phyloP scores from a whole-genome alignment of 2,797 vertebrate genomes.

The Lacerta bilineata region DNA sequence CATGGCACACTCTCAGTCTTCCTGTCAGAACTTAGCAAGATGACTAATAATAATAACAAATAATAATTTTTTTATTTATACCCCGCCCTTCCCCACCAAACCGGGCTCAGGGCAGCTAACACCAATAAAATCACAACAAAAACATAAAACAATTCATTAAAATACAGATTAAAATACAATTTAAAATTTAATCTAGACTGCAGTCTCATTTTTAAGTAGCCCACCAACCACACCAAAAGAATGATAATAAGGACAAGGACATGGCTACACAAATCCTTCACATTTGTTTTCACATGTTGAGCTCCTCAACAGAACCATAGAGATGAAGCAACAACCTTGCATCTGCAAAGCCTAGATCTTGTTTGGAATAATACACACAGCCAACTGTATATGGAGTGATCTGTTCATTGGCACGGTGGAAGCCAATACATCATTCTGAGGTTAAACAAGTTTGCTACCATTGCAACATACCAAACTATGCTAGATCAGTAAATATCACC shows the following conservation, averaged over 20 bases:
- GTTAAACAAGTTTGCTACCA: slow-evolving; percentile 1
- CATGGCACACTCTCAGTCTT: not conserved
- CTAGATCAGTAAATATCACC: not conserved
- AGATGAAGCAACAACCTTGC: slow-evolving; percentile 33
- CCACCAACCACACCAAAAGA: too few relatives aligned
- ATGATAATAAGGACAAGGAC: slow-evolving; percentile 8
- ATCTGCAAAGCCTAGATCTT: slow-evolving; percentile 36
- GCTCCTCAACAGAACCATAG: slow-evolving; percentile 24
- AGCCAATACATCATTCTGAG: slow-evolving; percentile 1
- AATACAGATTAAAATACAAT: too few relatives aligned
- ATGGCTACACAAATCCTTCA: slow-evolving; percentile 11
- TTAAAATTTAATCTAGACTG: too few relatives aligned
- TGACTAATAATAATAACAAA: accelerated
- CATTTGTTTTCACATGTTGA: slow-evolving; percentile 14
- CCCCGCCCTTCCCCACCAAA: too few relatives aligned
- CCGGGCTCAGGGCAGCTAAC: too few relatives aligned
- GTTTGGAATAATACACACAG: not conserved
- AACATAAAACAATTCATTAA: too few relatives aligned
- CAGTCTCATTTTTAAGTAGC: too few relatives aligned
- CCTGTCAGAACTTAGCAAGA: slow-evolving; percentile 1
- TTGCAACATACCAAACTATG: not conserved
- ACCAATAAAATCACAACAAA: too few relatives aligned
- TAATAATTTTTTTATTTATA: too few relatives aligned
- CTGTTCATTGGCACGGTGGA: not conserved
- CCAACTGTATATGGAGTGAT: not conserved